Evolutionary conservation across 1,140 invertebrate species (phyloP).

Genomic region (Thalassaphorura encarpata): DNA sequence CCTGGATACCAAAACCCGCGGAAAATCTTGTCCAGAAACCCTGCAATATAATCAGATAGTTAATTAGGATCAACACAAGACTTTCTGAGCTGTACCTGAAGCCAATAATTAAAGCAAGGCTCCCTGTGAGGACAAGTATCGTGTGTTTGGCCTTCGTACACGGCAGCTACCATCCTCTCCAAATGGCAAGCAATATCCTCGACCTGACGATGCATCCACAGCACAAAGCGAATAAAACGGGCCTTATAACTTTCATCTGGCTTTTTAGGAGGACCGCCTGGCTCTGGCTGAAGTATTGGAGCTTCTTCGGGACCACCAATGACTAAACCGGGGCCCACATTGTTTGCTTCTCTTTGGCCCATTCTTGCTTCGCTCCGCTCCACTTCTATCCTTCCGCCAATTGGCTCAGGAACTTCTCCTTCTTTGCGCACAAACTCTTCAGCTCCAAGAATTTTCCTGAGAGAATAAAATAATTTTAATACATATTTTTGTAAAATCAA

Average conservation of each 20-base stretch:
- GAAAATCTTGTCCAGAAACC: conserved; percentile 29
- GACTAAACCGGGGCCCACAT: conserved; percentile 3
- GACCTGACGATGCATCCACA: conserved; percentile 30
- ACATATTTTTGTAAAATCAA: background rate
- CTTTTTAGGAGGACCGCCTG: conserved; percentile 1
- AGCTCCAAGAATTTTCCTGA: conserved; percentile 26
- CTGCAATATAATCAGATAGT: conserved; percentile 8
- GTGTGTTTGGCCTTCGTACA: conserved; percentile 27
- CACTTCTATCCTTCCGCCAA: conserved; percentile 2
- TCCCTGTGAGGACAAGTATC: conserved; percentile 28
- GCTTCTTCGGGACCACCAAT: conserved; percentile 6
- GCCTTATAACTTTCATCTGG: conserved; percentile 25
- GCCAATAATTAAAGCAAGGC: conserved; percentile 32
- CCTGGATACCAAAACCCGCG: conserved; percentile 29
- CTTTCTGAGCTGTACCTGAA: conserved; percentile 9
- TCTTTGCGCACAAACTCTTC: conserved; percentile 23
- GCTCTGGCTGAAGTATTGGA: background rate
- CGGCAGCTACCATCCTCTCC: conserved; percentile 29
- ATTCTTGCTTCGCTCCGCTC: conserved; percentile 7
- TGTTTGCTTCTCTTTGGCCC: conserved; percentile 6
- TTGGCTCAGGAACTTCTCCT: background rate
- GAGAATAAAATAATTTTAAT: too few species aligned
- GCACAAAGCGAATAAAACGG: conserved; percentile 29
- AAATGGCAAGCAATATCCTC: conserved; percentile 32
- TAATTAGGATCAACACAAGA: background rate